Evolutionary conservation across 2,888 invertebrate species (phyloP), one percentile per base, ranked within the genome.

Genomic region (Girardia tigrina): DNA sequence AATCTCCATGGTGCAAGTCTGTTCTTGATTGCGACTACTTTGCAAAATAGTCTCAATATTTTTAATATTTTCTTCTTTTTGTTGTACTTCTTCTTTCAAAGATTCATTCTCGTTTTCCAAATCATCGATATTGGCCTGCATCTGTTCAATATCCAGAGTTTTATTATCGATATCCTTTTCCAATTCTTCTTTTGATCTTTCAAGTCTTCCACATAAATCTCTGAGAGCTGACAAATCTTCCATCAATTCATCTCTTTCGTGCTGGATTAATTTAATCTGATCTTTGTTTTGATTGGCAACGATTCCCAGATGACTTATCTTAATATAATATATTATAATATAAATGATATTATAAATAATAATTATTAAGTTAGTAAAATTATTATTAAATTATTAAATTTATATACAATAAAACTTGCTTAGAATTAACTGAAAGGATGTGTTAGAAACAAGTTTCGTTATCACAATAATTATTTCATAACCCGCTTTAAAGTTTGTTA

Each of bases 121-220:
- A 23, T 81, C 77, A 23, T 80, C 78, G 29, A 84, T 78, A 78
- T 84, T 83, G 12, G 79, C 78, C 77, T 82, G 82, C 76, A 84
- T 83, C 81, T 83, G 82, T 78, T 84, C 83, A 70, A 81, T 81
- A 75, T 84, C 85, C 29, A 82, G 79, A 42, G 80, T 80, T 28
- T 81, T 78, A n/a, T 80, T 79, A 20, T 82, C 80, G 29, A 84
- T 78, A 75, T 83, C 82, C 29, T 83, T 79, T 78, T 82, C 82
- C 29, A 83, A 78, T 0, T 80, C 79, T 69, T 84, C 84, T 77
- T 83, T 84, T 27, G 80, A 80, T 0, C 80, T 80, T 79, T 85
- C 84, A 14, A 85, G 80, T 42, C 81, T 79, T 23, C 82, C 80
- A 77, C 82, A 83, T 28, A 84, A 80, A 77, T 84, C 83, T 28